Conservation (phyloP, 2,113 vertebrate genomes). For the Capra hircus region DNA sequence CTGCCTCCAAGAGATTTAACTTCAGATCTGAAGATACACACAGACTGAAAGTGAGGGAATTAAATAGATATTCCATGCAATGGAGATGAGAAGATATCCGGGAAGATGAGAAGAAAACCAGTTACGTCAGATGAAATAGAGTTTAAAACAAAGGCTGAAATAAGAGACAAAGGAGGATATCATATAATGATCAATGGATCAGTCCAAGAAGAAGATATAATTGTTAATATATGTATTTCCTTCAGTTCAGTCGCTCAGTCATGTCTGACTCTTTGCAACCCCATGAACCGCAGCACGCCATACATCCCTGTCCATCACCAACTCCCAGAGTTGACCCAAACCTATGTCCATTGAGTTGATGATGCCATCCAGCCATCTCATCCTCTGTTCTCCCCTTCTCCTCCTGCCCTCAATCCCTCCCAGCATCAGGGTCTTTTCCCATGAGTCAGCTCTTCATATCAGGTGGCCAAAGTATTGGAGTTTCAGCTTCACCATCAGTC, state of each 20-base stretch:
- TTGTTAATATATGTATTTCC: not conserved
- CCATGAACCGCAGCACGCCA: not conserved
- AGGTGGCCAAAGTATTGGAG: not conserved
- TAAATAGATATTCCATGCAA: not conserved
- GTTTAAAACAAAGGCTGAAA: not conserved
- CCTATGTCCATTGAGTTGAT: not conserved
- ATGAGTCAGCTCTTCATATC: not conserved
- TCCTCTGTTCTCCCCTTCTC: not conserved
- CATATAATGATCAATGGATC: not conserved
- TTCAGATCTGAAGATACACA: not conserved
- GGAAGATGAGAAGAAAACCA: not conserved
- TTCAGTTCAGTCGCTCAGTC: not conserved
- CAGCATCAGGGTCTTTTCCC: not conserved
- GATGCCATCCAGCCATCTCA: not conserved
- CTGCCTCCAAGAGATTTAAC: not conserved
- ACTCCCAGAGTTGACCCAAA: not conserved
- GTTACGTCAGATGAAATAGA: not conserved
- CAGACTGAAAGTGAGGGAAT: not conserved
- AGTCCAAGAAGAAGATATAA: not conserved
- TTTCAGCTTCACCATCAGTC: not conserved
- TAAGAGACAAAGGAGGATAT: not conserved
- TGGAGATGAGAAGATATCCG: not conserved
- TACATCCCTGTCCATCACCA: not conserved
- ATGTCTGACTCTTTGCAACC: not conserved
- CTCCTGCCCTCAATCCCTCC: not conserved